Base-by-base conservation (phyloP, 2,888 invertebrate species). In the Tachystola acroxantha region DNA sequence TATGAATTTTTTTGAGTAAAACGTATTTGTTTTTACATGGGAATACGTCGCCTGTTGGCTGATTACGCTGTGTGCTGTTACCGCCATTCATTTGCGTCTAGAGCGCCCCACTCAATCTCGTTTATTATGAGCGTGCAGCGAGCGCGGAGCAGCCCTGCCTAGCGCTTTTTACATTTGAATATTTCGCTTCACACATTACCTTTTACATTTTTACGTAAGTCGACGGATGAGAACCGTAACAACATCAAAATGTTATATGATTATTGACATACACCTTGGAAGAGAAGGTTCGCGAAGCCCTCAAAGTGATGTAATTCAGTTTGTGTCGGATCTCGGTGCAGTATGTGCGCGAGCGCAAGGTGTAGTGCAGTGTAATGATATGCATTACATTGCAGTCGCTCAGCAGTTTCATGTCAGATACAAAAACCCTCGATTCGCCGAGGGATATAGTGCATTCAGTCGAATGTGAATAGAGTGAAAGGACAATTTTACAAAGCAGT, bases 1-100 rank as follows among this genome's bases (percentile, higher is more conserved):
- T 46, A 46, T 55, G 50, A 57, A 65, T 64, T 53, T 58, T 60
- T 64, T 57, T 43, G 40, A 50, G 50, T 56, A 57, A 64, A 67
- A 64, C 57, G 63, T 67, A 67, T 79, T 74, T 76, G 77, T 80
- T 76, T 76, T 71, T 62, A 60, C 71, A 70, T 61, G 62, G 61
- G 61, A 72, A 69, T 68, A 70, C 70, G 68, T 56, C 51, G 27
- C 63, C 69, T 58, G 78, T 53, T 71, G 73, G 67, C 77, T 81
- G 80, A 84, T 84, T 82, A 79, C 79, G 67, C 62, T 57, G 61
- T 62, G 58, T 69, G 62, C 64, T 67, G 71, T 73, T 68, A 63
- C 71, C 68, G 81, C 78, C 81, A 77, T 80, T 84, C 82, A 82
- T 81, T 84, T 78, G 72, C 66, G 72, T 72, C 70, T 70, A 63